These are phyloP conservation scores for Empidonax alnorum DNA, from an alignment of 2,113 vertebrate genomes.

Conservation along the genomic window DNA sequence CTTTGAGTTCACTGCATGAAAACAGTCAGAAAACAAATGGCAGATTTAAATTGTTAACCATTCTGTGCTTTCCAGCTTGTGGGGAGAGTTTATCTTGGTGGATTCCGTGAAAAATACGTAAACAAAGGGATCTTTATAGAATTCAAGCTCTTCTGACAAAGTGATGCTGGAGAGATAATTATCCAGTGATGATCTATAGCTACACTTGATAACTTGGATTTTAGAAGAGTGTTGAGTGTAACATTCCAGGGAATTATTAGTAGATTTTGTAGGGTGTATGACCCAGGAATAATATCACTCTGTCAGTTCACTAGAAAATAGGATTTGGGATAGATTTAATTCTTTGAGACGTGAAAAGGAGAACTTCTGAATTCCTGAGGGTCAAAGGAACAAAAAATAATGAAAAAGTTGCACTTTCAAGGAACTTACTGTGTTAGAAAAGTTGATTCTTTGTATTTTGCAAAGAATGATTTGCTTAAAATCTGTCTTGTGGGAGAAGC, in stretches of 20 bases:
- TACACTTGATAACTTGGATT: not conserved
- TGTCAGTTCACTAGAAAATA: not conserved
- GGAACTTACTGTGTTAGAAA: not conserved
- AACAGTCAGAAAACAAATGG: not conserved
- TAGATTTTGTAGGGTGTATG: not conserved
- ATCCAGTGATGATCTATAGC: accelerated
- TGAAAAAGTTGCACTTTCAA: not conserved
- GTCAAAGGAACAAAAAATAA: not conserved
- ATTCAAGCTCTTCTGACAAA: not conserved
- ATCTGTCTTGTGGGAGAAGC: not conserved
- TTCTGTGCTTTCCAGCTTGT: accelerated
- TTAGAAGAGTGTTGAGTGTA: not conserved
- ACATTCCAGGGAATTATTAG: not conserved
- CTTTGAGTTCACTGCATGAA: not conserved
- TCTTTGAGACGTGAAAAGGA: not conserved
- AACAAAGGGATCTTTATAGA: not conserved
- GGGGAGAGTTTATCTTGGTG: not conserved
- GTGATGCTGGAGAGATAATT: not conserved
- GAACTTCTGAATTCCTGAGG: not conserved
- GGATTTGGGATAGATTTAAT: not conserved
- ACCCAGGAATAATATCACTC: not conserved
- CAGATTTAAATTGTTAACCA: not conserved
- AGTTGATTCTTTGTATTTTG: not conserved
- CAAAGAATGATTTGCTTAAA: not conserved
- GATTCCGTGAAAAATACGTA: not conserved